A percentile compares a stretch with the other conserved stretches of the same genome.
phyloP scores from a whole-genome alignment of 2,797 vertebrate genomes.

The Trachops cirrhosus region DNA sequence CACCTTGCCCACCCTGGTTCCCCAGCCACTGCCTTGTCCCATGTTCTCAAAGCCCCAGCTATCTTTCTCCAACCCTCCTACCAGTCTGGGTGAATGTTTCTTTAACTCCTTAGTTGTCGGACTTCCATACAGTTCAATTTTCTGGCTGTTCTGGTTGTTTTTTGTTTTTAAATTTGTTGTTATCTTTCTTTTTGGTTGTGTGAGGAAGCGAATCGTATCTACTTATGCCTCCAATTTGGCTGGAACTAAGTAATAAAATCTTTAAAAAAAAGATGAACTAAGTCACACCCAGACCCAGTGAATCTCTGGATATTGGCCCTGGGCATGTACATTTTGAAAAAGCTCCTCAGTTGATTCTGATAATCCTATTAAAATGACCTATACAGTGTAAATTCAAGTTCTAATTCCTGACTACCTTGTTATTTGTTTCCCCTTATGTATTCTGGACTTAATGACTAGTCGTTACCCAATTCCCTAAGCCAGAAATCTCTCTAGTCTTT shows the following conservation, averaged over 20 bases:
- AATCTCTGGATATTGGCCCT: background rate
- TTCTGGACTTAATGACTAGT: background rate
- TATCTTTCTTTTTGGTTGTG: too few relatives aligned
- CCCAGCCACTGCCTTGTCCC: too few relatives aligned
- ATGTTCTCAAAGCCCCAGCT: too few relatives aligned
- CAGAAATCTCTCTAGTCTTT: background rate
- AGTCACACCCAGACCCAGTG: background rate
- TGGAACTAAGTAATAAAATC: background rate
- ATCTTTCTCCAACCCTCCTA: too few relatives aligned
- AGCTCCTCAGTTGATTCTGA: background rate
- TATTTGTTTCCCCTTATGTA: background rate
- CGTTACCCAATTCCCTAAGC: background rate
- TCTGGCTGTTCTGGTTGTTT: too few relatives aligned
- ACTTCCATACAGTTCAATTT: too few relatives aligned
- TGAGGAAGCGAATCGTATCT: too few relatives aligned
- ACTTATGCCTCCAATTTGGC: too few relatives aligned
- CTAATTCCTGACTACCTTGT: background rate
- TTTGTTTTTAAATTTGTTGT: too few relatives aligned
- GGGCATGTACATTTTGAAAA: constrained; percentile 11
- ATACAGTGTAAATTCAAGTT: background rate
- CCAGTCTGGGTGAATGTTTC: too few relatives aligned
- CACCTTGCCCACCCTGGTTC: too few relatives aligned
- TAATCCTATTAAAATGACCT: background rate
- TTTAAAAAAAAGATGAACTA: background rate
- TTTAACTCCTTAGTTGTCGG: too few relatives aligned